Evolutionary conservation across 2,113 vertebrate species (phyloP).

Genomic region (Tichodroma muraria): DNA sequence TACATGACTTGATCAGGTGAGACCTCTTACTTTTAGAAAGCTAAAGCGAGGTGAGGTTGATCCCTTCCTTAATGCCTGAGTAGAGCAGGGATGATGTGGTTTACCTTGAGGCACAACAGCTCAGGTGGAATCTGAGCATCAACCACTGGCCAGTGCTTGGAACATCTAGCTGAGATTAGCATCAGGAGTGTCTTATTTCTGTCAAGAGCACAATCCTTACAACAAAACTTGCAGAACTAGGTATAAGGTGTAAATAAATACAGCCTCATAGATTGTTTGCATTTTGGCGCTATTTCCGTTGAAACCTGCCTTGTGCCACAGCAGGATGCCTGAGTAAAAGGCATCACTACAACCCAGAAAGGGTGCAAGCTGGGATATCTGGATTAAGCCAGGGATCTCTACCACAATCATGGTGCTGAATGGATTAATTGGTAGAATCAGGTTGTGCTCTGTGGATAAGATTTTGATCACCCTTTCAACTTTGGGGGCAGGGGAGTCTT

Average conservation of each 20-base stretch:
- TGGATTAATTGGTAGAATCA: not conserved
- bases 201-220: not conserved
- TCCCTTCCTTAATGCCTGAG: not conserved
- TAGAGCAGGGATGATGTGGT: not conserved
- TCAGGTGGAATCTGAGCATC: not conserved
- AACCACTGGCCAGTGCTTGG: not conserved
- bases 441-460: not conserved
- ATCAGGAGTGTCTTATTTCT: not conserved
- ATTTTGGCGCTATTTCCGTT: not conserved
- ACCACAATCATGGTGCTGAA: not conserved
- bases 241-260: not conserved
- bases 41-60: not conserved
- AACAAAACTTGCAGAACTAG: not conserved
- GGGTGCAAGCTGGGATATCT: not conserved
- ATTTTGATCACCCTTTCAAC: not conserved
- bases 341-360: not conserved
- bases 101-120: not conserved
- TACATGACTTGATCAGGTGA: not conserved
- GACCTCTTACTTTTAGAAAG: not conserved
- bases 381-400: not conserved
- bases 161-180: not conserved
- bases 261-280: not conserved
- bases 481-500: not conserved
- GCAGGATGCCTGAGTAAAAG: not conserved
- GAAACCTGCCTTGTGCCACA: not conserved